phyloP scores from a whole-genome alignment of 1,140 invertebrate genomes.

The Heliconius eleuchia region DNA sequence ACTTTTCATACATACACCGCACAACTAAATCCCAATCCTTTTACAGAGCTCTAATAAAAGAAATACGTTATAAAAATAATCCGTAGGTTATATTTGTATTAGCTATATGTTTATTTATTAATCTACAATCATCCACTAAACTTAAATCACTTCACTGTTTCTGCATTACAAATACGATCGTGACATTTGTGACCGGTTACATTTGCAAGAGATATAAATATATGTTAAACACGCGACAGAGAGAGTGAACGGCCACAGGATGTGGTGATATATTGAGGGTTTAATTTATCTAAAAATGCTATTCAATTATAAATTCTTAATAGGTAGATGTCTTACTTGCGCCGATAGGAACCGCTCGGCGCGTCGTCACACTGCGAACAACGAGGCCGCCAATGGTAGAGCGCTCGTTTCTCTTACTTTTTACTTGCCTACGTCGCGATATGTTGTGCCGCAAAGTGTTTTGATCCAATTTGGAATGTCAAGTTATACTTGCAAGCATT shows the following conservation, averaged over 20 bases:
- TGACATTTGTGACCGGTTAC: slow-evolving; percentile 11
- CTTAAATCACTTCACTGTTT: slow-evolving; percentile 17
- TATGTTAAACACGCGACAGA: slow-evolving; percentile 6
- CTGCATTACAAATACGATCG: slow-evolving; percentile 17
- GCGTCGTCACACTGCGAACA: slow-evolving; percentile 57
- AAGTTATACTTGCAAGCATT: slow-evolving; percentile 4
- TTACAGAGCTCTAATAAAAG: neutral
- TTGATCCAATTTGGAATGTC: slow-evolving; percentile 27
- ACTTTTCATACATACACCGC: neutral
- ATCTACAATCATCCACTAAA: neutral
- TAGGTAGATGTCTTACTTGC: slow-evolving; percentile 27
- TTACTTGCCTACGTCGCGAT: slow-evolving; percentile 32
- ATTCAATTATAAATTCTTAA: slow-evolving; percentile 11
- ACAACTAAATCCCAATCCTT: neutral
- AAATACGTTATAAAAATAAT: neutral
- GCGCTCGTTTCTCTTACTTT: slow-evolving; percentile 45
- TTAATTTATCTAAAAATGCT: slow-evolving; percentile 18
- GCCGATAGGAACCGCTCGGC: slow-evolving; percentile 46
- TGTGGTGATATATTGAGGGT: slow-evolving; percentile 1
- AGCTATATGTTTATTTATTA: neutral
- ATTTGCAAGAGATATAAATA: slow-evolving; percentile 28
- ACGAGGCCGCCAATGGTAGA: slow-evolving; percentile 49
- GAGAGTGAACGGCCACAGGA: slow-evolving; percentile 22
- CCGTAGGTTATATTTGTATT: neutral
- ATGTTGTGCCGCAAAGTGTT: slow-evolving; percentile 19